Evolutionary conservation across 2,113 vertebrate species (phyloP).

Genomic region (Rhinoderma darwinii): DNA sequence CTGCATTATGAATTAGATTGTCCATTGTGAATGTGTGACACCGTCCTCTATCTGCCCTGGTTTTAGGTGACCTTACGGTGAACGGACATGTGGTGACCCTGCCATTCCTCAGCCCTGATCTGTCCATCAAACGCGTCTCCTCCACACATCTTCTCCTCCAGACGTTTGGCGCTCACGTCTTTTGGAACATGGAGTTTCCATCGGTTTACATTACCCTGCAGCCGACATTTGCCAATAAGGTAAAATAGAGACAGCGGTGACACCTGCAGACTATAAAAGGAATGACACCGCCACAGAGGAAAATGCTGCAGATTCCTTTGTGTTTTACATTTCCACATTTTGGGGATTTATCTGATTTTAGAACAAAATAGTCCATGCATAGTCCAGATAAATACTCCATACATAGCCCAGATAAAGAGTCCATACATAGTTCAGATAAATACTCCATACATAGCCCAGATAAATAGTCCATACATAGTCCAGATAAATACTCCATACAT

Average conservation of each 20-base stretch:
- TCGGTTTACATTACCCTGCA: constrained; percentile 79
- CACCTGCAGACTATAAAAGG: no score
- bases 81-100: constrained; percentile 74
- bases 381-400: no score
- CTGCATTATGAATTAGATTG: no score
- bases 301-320: neutral
- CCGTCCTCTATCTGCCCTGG: neutral
- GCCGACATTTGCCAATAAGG: constrained; percentile 79
- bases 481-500: no score
- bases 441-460: no score
- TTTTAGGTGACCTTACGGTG: constrained; percentile 77
- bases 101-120: constrained; percentile 75
- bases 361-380: no score
- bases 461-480: no score
- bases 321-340: neutral
- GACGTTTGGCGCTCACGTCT: constrained; percentile 76
- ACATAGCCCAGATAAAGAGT: no score
- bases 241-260: neutral
- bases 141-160: constrained; percentile 84
- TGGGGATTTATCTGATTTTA: no score
- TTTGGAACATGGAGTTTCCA: constrained; percentile 83
- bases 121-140: constrained; percentile 75
- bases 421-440: no score
- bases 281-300: no score
- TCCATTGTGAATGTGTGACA: neutral